Evolutionary conservation across 2,888 invertebrate genomes (phyloP).

Genomic region (Cryptosula pallasiana): DNA sequence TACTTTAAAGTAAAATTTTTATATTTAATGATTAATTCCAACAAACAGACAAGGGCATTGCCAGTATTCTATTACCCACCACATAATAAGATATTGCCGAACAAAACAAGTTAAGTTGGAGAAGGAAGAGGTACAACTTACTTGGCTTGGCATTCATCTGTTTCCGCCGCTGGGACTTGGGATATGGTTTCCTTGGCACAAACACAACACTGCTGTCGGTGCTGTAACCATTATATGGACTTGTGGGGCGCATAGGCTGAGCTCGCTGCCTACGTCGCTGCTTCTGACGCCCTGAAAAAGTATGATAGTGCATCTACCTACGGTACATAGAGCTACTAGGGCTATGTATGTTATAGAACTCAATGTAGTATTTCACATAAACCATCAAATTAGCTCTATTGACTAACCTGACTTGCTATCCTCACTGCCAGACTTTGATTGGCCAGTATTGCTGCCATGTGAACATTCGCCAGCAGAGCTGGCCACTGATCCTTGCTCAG

Average conservation of each 20-base stretch:
- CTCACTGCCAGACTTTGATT: slow-evolving; percentile 8
- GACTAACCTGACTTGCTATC: slow-evolving; percentile 19
- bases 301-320: too few relatives aligned
- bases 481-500: slow-evolving; percentile 1
- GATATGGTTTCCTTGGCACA: slow-evolving; percentile 44
- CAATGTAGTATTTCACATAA: too few relatives aligned
- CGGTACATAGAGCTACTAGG: too few relatives aligned
- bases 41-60: too few relatives aligned
- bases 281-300: slow-evolving; percentile 21
- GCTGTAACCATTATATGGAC: slow-evolving; percentile 54
- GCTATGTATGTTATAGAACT: too few relatives aligned
- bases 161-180: slow-evolving; percentile 49
- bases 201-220: slow-evolving; percentile 49
- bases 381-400: neutral
- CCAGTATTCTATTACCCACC: too few relatives aligned
- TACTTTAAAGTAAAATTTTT: too few relatives aligned
- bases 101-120: too few relatives aligned
- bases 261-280: neutral
- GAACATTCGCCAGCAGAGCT: neutral
- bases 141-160: slow-evolving; percentile 33
- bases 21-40: too few relatives aligned
- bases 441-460: neutral
- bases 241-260: slow-evolving; percentile 42
- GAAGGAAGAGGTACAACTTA: neutral
- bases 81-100: too few relatives aligned